Evolutionary conservation across 2,797 vertebrate species (phyloP).

Genomic region (Fratercula arctica): DNA sequence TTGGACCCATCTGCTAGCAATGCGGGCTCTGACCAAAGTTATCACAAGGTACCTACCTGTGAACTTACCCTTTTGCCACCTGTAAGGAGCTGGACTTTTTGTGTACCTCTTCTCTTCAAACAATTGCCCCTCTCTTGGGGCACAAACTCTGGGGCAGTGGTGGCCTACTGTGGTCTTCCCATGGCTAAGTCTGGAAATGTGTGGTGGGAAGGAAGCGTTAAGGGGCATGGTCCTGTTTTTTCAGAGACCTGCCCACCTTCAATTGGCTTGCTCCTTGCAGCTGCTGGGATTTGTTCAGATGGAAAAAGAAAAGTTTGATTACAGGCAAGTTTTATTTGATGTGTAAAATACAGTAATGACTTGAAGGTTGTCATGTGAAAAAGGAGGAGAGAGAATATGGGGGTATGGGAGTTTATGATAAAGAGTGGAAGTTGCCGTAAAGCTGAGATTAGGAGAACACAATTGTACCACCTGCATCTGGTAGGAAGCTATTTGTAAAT

Average conservation of each 20-base stretch:
- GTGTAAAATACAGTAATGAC: background rate
- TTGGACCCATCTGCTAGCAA: fast-evolving
- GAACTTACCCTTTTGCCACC: background rate
- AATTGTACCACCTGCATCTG: background rate
- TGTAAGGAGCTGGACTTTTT: background rate
- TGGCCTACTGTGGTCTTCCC: background rate
- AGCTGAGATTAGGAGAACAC: background rate
- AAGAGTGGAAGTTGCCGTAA: background rate
- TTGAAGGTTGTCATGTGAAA: background rate
- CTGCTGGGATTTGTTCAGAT: background rate
- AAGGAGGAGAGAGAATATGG: background rate
- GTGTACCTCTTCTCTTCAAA: background rate
- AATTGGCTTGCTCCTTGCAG: background rate
- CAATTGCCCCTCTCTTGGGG: background rate
- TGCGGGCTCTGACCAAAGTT: background rate
- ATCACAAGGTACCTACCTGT: background rate
- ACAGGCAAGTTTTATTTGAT: background rate
- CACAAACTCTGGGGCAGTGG: background rate
- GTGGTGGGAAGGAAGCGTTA: background rate
- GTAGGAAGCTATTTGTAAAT: background rate
- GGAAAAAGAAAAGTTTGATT: background rate
- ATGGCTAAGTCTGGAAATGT: background rate
- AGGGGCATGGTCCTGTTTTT: background rate
- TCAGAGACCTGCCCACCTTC: background rate
- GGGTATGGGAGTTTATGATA: background rate